Evolutionary conservation across 1,140 invertebrate species (phyloP), one percentile per base, ranked within the genome.

Genomic region (Plectus sambesii): DNA sequence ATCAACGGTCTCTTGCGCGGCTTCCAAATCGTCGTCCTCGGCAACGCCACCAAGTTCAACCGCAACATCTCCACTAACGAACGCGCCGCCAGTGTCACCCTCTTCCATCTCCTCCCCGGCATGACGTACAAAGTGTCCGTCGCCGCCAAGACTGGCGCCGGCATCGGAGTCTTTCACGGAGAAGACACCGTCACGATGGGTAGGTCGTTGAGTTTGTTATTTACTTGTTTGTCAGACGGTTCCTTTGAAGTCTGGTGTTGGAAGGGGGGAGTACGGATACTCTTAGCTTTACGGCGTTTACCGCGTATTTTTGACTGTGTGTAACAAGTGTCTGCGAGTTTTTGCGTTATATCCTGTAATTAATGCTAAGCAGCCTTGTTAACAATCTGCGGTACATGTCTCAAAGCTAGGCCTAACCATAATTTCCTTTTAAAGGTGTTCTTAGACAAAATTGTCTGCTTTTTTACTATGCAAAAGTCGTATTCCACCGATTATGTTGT

Each of bases 1-100:
- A 79, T 83, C 58, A 87, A 87, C 72, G 85, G 85, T 38, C 74
- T 82, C 59, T 72, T 88, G 3, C 74, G 80, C 49, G 85, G 56
- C 46, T 56, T 63, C 35, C 56, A 72, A 69, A 64, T 73, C 15
- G 62, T 59, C 24, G 68, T 70, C 46, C 43, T 64, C 37, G 69
- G 69, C 41, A 61, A 69, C 12, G 62, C 66, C 30, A 51, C 53
- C 9, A 66, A 66, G 20, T 61, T 66, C 46, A 70, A 70, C 55
- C 63, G 69, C 37, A 71, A 70, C 49, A 57, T 65, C 38, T 51
- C 55, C 5, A 60, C 65, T 9, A 67, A 68, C 43, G 66, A 64
- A 17, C 61, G 60, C 20, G 58, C 61, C 8, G 60, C 50, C 41
- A 60, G 50, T 39, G 59, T 60, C 0, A 63, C 72, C 3, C 44